A percentile compares a stretch with the other conserved stretches of the same genome.
phyloP scores from a whole-genome alignment of 2,888 invertebrate genomes.

The Embidobia sp. region DNA sequence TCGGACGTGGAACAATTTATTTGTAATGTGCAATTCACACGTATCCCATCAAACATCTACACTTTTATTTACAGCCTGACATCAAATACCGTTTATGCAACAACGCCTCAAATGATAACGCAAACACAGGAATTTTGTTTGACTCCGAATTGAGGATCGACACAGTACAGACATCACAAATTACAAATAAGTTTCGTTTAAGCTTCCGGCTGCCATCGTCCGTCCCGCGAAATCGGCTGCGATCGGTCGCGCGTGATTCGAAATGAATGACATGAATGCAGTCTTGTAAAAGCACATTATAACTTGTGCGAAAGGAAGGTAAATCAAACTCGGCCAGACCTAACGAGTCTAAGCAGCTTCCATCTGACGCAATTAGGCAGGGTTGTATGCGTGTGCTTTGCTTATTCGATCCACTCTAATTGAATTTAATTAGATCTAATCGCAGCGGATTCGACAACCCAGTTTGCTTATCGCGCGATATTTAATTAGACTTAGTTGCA shows the following conservation, averaged over 20 bases:
- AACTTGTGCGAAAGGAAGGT: slow-evolving; percentile 37
- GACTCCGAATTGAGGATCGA: slow-evolving; percentile 11
- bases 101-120: slow-evolving; percentile 8
- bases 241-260: slow-evolving; percentile 11
- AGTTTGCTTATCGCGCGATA: background rate
- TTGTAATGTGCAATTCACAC: slow-evolving; percentile 31
- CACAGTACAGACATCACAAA: slow-evolving; percentile 6
- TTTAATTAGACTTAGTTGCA: background rate
- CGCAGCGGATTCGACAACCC: background rate
- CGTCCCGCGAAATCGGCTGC: slow-evolving; percentile 10
- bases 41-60: slow-evolving; percentile 2
- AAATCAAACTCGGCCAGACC: background rate
- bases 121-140: slow-evolving; percentile 19
- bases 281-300: slow-evolving; percentile 58
- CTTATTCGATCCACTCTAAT: slow-evolving; percentile 2
- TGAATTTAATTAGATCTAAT: slow-evolving; percentile 27
- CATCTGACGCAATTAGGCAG: background rate
- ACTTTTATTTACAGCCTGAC: slow-evolving; percentile 17
- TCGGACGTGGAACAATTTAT: slow-evolving; percentile 4
- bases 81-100: too few relatives aligned
- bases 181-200: slow-evolving; percentile 26
- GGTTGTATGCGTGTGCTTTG: background rate
- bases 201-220: slow-evolving; percentile 2
- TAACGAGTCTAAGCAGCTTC: slow-evolving; percentile 5
- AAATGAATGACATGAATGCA: slow-evolving; percentile 49